Conservation (phyloP, 64 coral and sea anemone species). For the Orbicella faveolata region DNA sequence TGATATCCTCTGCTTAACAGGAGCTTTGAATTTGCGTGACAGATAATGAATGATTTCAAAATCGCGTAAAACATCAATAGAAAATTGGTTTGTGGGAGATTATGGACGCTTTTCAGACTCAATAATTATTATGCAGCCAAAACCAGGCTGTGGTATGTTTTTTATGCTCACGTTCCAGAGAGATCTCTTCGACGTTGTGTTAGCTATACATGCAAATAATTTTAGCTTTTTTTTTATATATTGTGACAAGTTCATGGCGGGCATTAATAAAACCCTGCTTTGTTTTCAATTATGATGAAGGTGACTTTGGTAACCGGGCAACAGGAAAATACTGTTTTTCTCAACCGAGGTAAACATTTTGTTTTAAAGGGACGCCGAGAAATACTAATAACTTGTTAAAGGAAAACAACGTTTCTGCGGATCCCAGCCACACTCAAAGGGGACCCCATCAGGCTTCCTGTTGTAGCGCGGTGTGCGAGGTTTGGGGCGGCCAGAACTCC, state of each 20-base stretch:
- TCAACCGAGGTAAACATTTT: not conserved
- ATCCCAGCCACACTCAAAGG: not conserved
- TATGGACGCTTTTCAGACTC: not conserved
- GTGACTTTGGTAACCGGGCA: not conserved
- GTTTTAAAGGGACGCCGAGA: not conserved
- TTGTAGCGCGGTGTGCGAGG: not conserved
- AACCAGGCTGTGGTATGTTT: not conserved
- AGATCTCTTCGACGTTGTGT: not conserved
- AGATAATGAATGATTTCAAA: not conserved
- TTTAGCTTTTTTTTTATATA: not conserved
- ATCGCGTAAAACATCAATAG: not conserved
- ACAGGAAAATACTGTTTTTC: not conserved
- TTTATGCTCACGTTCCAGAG: not conserved
- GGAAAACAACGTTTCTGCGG: not conserved
- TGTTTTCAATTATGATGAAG: conserved; percentile 4
- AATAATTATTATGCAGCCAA: not conserved
- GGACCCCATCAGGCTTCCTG: not conserved
- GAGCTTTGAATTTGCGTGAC: not conserved
- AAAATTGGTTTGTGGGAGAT: not conserved
- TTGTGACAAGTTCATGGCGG: not conserved
- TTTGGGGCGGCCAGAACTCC: not conserved
- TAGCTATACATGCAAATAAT: not conserved
- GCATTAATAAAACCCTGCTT: not conserved
- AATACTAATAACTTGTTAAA: not conserved
- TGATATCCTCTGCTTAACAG: not conserved